Evolutionary conservation across 2,888 invertebrate genomes (phyloP).

Genomic region (Kuschelorhynchus macadamiae): DNA sequence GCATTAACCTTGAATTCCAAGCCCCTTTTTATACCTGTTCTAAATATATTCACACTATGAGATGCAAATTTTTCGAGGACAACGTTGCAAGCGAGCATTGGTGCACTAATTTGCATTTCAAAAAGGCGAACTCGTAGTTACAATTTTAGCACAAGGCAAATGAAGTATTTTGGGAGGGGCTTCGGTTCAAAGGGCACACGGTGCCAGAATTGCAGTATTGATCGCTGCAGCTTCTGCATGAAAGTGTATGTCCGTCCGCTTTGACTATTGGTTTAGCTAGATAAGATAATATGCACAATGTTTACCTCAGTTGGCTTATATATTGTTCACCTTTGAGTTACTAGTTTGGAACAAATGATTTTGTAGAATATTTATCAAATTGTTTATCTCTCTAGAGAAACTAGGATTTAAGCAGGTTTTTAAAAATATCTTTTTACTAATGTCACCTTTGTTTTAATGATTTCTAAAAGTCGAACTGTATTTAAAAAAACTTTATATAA

Average conservation of each 20-base stretch:
- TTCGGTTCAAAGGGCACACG: slow-evolving; percentile 18
- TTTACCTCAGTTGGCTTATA: no score
- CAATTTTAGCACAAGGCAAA: slow-evolving; percentile 13
- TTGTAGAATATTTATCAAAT: no score
- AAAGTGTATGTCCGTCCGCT: slow-evolving; percentile 7
- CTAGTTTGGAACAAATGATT: no score
- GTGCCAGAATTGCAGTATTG: slow-evolving; percentile 39
- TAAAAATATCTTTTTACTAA: no score
- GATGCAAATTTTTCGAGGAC: slow-evolving; percentile 24
- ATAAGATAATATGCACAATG: no score
- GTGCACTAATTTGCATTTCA: slow-evolving; percentile 32
- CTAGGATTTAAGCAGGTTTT: no score
- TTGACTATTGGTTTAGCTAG: no score
- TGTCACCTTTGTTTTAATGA: no score
- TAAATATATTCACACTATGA: slow-evolving; percentile 37
- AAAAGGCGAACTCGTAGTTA: slow-evolving; percentile 13
- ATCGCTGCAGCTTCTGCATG: slow-evolving; percentile 31
- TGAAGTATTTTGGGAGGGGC: slow-evolving; percentile 16
- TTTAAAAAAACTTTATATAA: no score
- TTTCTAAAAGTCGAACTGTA: no score
- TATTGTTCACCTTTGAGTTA: no score
- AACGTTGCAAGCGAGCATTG: slow-evolving; percentile 9
- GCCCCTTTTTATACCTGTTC: slow-evolving; percentile 29
- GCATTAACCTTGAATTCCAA: slow-evolving; percentile 25
- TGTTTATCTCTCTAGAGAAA: no score